Evolutionary conservation across 2,113 vertebrate genomes (phyloP).

Genomic region (Lamprologus lemairii): DNA sequence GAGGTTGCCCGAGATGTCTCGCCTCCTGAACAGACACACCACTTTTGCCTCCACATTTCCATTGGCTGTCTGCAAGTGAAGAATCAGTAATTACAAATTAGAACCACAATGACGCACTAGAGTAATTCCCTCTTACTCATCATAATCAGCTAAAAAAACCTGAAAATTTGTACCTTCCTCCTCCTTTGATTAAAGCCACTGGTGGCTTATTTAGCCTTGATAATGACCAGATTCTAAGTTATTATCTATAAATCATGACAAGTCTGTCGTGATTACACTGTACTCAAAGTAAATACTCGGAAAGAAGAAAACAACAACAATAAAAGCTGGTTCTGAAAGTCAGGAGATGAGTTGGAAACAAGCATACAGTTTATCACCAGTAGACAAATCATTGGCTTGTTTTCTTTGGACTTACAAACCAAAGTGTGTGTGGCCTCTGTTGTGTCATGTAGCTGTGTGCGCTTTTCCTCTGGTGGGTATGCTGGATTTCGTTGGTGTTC

Average conservation of each 20-base stretch:
- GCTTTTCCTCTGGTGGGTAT: not conserved
- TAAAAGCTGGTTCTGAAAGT: not conserved
- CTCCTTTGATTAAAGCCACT: not conserved
- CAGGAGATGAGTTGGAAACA: not conserved
- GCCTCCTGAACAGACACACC: slow-evolving; percentile 86
- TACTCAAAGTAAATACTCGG: not conserved
- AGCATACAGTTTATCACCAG: accelerated
- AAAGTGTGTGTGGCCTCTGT: not conserved
- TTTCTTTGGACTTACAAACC: not conserved
- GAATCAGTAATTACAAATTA: not conserved
- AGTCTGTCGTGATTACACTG: not conserved
- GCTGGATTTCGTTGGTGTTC: not conserved
- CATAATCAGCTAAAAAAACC: not conserved
- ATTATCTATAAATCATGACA: not conserved
- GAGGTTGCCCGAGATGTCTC: slow-evolving; percentile 90
- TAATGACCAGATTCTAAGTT: not conserved
- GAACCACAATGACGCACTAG: not conserved
- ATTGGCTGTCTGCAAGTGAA: slow-evolving; percentile 79
- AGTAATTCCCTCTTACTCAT: not conserved
- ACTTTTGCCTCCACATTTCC: slow-evolving; percentile 92
- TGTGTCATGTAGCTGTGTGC: not conserved
- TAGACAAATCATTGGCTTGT: not conserved
- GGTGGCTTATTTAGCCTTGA: not conserved
- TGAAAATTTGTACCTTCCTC: not conserved
- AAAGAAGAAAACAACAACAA: not conserved